These are phyloP conservation scores for Liopterus haemorrhoidalis DNA, from an alignment of 2,888 invertebrate genomes.

Conservation along the genomic window DNA sequence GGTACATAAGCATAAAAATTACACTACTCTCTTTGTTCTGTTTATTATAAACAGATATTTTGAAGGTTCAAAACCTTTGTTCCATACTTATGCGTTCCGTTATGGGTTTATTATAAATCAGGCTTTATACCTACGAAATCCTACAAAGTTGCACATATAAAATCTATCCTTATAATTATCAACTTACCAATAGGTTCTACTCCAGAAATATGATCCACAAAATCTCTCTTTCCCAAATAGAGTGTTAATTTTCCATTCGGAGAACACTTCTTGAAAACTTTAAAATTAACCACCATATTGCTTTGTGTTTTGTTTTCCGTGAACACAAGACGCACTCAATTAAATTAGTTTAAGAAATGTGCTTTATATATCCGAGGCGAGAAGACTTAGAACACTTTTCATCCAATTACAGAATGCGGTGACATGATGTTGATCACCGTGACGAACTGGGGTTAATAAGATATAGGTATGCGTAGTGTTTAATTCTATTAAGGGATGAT, in stretches of 20 bases:
- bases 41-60: too few species aligned
- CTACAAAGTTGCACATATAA: too few species aligned
- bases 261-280: slow-evolving; percentile 85
- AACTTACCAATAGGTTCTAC: slow-evolving; percentile 80
- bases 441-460: slow-evolving; percentile 9
- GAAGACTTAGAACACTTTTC: slow-evolving; percentile 13
- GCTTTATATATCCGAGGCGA: slow-evolving; percentile 7
- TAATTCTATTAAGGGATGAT: slow-evolving; percentile 9
- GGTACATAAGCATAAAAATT: too few species aligned
- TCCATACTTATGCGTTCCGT: too few species aligned
- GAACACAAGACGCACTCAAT: neutral
- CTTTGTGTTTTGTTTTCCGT: neutral
- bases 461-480: slow-evolving; percentile 8
- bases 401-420: slow-evolving; percentile 10
- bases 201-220: slow-evolving; percentile 78
- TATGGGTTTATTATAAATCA: too few species aligned
- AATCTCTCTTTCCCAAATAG: slow-evolving; percentile 81
- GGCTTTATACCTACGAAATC: too few species aligned
- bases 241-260: slow-evolving; percentile 82
- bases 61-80: too few species aligned
- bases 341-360: slow-evolving; percentile 5
- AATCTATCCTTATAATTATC: too few species aligned
- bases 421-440: neutral
- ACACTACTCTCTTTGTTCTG: too few species aligned
- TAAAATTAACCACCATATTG: slow-evolving; percentile 82